These are phyloP conservation scores for Gambusia yucatana DNA, from an alignment of 2,797 vertebrate species.

Conservation along the genomic window DNA sequence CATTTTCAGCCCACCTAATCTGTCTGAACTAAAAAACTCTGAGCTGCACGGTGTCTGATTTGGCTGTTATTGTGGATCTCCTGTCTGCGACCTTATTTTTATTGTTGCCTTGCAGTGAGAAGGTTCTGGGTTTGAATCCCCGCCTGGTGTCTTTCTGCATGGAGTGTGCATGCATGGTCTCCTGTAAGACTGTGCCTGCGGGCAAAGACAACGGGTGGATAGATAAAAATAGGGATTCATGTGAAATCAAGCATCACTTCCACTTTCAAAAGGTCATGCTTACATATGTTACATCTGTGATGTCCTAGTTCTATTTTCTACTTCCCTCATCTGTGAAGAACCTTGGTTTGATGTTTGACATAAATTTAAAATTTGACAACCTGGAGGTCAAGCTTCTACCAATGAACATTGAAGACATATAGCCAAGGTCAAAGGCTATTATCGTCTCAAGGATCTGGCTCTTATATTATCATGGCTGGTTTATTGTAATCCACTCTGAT, in stretches of 20 bases:
- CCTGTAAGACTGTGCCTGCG: background rate
- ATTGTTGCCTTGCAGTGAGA: background rate
- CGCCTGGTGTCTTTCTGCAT: background rate
- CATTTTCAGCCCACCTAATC: slow-evolving; percentile 11
- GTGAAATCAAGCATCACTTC: background rate
- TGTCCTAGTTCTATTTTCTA: too few species aligned
- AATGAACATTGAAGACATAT: too few species aligned
- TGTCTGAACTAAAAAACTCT: slow-evolving; percentile 12
- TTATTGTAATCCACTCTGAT: too few species aligned
- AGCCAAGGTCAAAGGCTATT: too few species aligned
- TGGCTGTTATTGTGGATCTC: slow-evolving; percentile 3
- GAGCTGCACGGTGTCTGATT: slow-evolving; percentile 1
- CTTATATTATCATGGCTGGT: too few species aligned
- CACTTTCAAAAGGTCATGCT: background rate
- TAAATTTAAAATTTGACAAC: too few species aligned
- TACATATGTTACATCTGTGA: too few species aligned
- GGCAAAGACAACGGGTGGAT: too few species aligned
- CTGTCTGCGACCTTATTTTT: background rate
- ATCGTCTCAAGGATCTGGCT: too few species aligned
- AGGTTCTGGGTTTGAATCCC: background rate
- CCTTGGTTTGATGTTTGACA: too few species aligned
- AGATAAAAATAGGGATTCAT: background rate
- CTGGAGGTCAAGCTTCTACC: too few species aligned
- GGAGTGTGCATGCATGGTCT: background rate
- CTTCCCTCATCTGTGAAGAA: too few species aligned